Conservation (phyloP, 2,113 vertebrate species). For the Perca flavescens region DNA sequence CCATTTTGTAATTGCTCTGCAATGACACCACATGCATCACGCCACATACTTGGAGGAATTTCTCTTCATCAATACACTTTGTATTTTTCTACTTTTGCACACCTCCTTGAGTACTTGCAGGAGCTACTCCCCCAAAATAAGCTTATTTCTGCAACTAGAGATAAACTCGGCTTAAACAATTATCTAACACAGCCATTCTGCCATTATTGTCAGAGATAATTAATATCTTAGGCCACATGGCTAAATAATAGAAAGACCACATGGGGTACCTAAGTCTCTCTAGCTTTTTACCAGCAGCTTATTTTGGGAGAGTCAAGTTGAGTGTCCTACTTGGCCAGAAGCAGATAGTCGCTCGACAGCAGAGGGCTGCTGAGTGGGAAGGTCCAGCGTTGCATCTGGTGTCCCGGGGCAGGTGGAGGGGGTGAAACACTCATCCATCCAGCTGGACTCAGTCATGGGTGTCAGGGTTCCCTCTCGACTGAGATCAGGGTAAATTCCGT, state of each 20-base stretch:
- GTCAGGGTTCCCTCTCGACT: slow-evolving; percentile 75
- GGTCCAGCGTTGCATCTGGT: slow-evolving; percentile 74
- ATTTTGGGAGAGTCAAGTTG: slow-evolving; percentile 69
- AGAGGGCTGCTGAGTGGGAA: slow-evolving; percentile 79
- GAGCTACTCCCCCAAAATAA: slow-evolving; percentile 73
- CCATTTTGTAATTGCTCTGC: slow-evolving; percentile 54
- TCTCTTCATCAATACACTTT: slow-evolving; percentile 48
- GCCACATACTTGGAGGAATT: slow-evolving; percentile 50
- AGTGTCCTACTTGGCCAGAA: slow-evolving; percentile 92
- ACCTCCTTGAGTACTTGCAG: slow-evolving; percentile 15
- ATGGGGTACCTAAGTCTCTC: slow-evolving; percentile 31
- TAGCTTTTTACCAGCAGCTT: slow-evolving; percentile 53
- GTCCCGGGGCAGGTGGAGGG: slow-evolving; percentile 68
- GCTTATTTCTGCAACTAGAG: slow-evolving; percentile 29
- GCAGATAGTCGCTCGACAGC: slow-evolving; percentile 89
- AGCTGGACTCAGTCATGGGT: slow-evolving; percentile 81
- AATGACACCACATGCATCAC: slow-evolving; percentile 77
- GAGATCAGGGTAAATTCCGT: slow-evolving; percentile 62
- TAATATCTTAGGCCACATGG: slow-evolving; percentile 31
- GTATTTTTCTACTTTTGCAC: slow-evolving; percentile 31
- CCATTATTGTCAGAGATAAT: slow-evolving; percentile 27
- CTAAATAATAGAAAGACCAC: slow-evolving; percentile 45
- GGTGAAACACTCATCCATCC: slow-evolving; percentile 75
- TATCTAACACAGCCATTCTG: slow-evolving; percentile 9
- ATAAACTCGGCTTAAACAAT: slow-evolving; percentile 15